Evolutionary conservation across 2,888 invertebrate genomes (phyloP).

Genomic region (Cistogaster globosa): DNA sequence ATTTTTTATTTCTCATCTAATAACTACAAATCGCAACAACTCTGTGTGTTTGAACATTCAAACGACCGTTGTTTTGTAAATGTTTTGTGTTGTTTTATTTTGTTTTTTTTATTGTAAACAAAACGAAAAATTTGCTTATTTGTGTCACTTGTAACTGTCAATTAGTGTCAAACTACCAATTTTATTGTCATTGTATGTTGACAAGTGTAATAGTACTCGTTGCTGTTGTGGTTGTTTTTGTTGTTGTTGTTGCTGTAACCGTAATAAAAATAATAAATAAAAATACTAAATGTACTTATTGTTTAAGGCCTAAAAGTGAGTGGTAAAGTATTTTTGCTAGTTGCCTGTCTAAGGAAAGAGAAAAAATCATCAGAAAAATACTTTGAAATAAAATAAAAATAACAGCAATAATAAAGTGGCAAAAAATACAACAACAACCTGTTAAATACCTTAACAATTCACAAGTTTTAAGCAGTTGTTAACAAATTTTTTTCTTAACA

Average conservation of each 20-base stretch:
- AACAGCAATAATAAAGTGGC: constrained; percentile 36
- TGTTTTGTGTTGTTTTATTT: constrained; percentile 20
- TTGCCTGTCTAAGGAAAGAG: constrained; percentile 13
- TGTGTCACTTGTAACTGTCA: constrained; percentile 75
- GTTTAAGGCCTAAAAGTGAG: constrained; percentile 67
- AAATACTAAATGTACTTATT: constrained; percentile 24
- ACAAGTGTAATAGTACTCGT: constrained; percentile 69
- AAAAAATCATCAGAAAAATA: background rate
- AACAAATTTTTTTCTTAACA: constrained; percentile 31
- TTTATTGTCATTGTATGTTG: constrained; percentile 73
- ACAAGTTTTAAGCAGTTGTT: constrained; percentile 25
- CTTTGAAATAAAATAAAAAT: background rate
- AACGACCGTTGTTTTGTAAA: constrained; percentile 1
- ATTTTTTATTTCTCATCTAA: constrained; percentile 1
- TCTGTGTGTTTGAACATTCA: background rate
- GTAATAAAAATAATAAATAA: constrained; percentile 37
- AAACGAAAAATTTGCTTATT: constrained; percentile 72
- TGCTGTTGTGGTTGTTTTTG: no score
- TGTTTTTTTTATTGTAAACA: constrained; percentile 50
- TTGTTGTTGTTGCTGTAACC: background rate
- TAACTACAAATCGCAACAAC: constrained; percentile 3
- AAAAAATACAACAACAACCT: constrained; percentile 48
- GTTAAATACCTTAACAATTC: constrained; percentile 50
- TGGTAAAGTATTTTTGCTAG: constrained; percentile 64
- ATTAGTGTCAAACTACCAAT: constrained; percentile 75